phyloP scores from a whole-genome alignment of 2,113 vertebrate species.

The Tragelaphus scriptus region DNA sequence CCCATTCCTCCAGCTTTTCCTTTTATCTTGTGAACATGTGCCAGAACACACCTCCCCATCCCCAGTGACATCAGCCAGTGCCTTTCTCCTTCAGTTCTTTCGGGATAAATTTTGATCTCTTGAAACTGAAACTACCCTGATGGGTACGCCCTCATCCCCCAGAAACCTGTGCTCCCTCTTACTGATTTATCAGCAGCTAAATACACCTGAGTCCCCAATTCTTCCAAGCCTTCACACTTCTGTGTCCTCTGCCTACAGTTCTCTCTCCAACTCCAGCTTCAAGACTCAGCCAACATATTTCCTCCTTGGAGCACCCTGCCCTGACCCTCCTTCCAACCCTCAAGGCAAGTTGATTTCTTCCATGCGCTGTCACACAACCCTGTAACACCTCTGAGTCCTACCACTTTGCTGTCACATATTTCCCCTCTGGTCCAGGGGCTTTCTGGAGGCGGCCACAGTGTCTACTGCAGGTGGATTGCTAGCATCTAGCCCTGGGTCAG shows the following conservation, averaged over 20 bases:
- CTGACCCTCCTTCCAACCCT: too few species aligned
- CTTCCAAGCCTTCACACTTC: too few species aligned
- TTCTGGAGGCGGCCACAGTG: rapidly evolving
- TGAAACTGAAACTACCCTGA: background rate
- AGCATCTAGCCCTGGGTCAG: background rate
- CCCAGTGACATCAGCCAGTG: background rate
- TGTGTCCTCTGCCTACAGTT: background rate
- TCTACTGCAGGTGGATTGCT: too few species aligned
- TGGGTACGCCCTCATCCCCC: background rate
- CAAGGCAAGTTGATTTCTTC: background rate
- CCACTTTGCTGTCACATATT: background rate
- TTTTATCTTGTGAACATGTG: too few species aligned
- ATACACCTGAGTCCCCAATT: background rate
- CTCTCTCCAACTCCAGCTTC: background rate
- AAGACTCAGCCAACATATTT: background rate
- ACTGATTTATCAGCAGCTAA: background rate
- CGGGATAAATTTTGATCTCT: background rate
- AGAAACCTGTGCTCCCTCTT: background rate
- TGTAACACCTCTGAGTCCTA: background rate
- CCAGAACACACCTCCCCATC: background rate
- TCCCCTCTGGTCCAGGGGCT: background rate
- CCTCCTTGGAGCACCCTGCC: background rate
- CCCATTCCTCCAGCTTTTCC: background rate
- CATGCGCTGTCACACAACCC: rapidly evolving
- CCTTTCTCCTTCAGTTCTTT: background rate